Evolutionary conservation across 2,888 invertebrate species (phyloP), one percentile per base, ranked within the genome.

Genomic region (Amiota minor): DNA sequence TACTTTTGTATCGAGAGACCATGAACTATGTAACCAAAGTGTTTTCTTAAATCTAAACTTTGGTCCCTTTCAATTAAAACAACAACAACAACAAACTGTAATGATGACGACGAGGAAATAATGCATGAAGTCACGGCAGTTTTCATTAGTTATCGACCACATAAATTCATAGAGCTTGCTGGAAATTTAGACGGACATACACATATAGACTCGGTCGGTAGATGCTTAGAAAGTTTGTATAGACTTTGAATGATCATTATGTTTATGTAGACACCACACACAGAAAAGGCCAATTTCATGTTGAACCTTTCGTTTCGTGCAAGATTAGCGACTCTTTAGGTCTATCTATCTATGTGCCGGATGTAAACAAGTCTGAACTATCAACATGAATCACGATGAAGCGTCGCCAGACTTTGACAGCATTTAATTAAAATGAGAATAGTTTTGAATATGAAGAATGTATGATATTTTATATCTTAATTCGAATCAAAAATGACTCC

Each of bases 101-200:
- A 64, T 11, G n/a, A 67, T 9, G 49, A 67, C 20, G 18, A 49
- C n/a, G 11, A 23, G 12, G 45, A 62, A 45, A 12, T 14, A 74
- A 79, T 73, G 79, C 77, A 14, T 75, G 20, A 56, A 59, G 70
- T 80, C 79, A 75, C 16, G 75, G 74, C 74, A 76, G 80, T 82
- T 85, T 85, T 83, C 84, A 85, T 83, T 83, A 83, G 80, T 84
- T 83, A 83, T 83, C 85, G 79, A 77, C 74, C 76, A 79, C 80
- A 72, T 72, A 83, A 75, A 82, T 83, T 77, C 65, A n/a, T 53
- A 46, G 53, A n/a, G 53, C 50, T n/a, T 35, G 35, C 6, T 35
- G 35, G 35, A 35, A 35, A 8, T 35, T 35, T 35, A 35, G 6
- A 35, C 35, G 35, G 6, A 35, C 35, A 4, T 35, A 6, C 35